phyloP scores from a whole-genome alignment of 2,797 vertebrate genomes.

The Alauda arvensis region DNA sequence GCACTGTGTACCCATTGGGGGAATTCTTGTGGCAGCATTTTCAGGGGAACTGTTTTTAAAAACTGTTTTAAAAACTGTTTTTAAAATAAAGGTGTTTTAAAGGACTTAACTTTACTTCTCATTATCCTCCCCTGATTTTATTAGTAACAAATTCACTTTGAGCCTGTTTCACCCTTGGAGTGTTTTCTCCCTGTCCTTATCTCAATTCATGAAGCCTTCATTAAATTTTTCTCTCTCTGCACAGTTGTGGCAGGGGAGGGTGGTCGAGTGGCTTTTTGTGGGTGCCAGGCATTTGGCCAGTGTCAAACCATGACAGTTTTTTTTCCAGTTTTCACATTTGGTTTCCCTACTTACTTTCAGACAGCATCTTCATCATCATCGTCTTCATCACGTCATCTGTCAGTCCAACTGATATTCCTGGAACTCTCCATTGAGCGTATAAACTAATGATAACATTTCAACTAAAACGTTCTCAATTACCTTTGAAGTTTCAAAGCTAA shows the following conservation, averaged over 20 bases:
- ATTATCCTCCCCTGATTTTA: not conserved
- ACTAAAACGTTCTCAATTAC: not conserved
- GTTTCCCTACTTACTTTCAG: not conserved
- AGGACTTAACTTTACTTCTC: not conserved
- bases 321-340: not conserved
- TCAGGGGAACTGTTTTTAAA: not conserved
- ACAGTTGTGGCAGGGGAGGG: not conserved
- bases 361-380: not conserved
- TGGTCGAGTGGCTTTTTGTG: fast-evolving
- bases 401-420: not conserved
- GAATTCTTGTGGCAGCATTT: not conserved
- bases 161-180: not conserved
- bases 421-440: not conserved
- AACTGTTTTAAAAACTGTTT: not conserved
- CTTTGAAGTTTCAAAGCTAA: not conserved
- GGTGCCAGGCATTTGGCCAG: not conserved
- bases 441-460: not conserved
- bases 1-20: fast-evolving
- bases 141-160: not conserved
- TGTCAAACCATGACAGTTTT: not conserved
- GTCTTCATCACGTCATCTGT: not conserved
- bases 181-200: not conserved
- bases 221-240: not conserved
- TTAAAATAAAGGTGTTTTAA: not conserved
- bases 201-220: not conserved